phyloP scores from a whole-genome alignment of 1,140 invertebrate species.

The Vollenhovia emeryi region DNA sequence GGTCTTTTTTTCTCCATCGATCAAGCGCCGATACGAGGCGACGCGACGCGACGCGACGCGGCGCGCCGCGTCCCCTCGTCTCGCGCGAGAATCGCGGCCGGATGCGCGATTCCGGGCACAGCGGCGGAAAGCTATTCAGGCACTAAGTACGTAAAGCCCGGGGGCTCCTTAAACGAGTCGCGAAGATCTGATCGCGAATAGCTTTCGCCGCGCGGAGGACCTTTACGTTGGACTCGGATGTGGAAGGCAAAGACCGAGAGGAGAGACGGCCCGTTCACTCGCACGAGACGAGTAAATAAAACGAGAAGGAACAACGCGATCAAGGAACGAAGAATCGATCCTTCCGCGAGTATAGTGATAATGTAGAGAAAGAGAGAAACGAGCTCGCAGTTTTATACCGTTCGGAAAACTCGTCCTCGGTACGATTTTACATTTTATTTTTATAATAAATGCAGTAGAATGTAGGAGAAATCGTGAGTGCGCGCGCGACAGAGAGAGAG shows the following conservation, averaged over 20 bases:
- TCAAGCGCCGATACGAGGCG: not conserved
- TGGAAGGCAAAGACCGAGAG: not conserved
- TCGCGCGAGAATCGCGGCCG: not conserved
- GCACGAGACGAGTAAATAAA: constrained; percentile 35
- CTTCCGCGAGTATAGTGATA: constrained; percentile 49
- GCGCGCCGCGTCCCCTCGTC: not conserved
- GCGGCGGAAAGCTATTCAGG: constrained; percentile 34
- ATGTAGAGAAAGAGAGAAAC: constrained; percentile 42
- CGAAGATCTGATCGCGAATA: constrained; percentile 20
- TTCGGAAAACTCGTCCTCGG: constrained; percentile 80
- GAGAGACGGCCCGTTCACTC: constrained; percentile 43
- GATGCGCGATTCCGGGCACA: constrained; percentile 6
- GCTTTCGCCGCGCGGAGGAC: constrained; percentile 11
- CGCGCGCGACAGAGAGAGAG: constrained; percentile 33
- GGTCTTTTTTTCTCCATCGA: constrained; percentile 42
- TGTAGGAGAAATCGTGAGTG: constrained; percentile 68
- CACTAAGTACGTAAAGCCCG: constrained; percentile 47
- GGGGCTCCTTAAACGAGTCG: constrained; percentile 1
- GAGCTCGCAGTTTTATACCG: constrained; percentile 69
- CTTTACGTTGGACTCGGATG: constrained; percentile 15
- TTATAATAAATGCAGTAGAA: constrained; percentile 83
- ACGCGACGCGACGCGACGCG: no score
- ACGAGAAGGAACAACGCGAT: constrained; percentile 38
- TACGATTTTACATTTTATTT: constrained; percentile 86
- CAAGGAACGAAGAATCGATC: constrained; percentile 43